These are phyloP conservation scores for Cryptotis parvus DNA, from an alignment of 2,113 vertebrate genomes.

Conservation along the genomic window DNA sequence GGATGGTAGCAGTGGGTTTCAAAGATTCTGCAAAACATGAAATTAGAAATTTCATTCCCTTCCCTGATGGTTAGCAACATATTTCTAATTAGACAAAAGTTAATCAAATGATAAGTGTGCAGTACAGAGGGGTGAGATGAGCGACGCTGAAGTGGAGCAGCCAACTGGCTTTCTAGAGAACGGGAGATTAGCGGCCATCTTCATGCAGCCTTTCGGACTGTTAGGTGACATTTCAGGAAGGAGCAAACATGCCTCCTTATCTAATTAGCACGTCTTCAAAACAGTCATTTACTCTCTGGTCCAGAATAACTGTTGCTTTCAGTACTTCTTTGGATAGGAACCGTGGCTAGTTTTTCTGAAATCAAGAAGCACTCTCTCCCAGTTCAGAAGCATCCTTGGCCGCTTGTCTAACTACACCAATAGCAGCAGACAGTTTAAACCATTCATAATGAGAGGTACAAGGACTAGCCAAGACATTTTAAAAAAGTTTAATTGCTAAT, in stretches of 20 bases:
- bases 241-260: constrained; percentile 8
- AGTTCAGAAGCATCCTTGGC: neutral
- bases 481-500: constrained; percentile 1
- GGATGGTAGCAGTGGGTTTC: constrained; percentile 18
- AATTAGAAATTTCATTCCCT: constrained; percentile 31
- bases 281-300: constrained; percentile 29
- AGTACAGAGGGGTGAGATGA: neutral
- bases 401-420: constrained; percentile 14
- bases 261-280: constrained; percentile 21
- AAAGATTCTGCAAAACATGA: neutral
- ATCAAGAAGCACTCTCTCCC: neutral
- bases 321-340: neutral
- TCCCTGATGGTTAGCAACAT: constrained; percentile 1
- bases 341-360: constrained; percentile 59
- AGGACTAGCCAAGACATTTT: neutral
- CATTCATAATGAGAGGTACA: constrained; percentile 56
- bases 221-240: neutral
- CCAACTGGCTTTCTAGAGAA: neutral
- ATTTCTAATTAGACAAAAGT: constrained; percentile 54
- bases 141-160: constrained; percentile 30
- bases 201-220: constrained; percentile 27
- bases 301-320: constrained; percentile 5
- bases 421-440: constrained; percentile 24
- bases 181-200: neutral
- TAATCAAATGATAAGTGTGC: constrained; percentile 10